Percentiles rank a stretch among this genome's conserved stretches.
Evolutionary conservation across 2,113 vertebrate species (phyloP).

Genomic region (Macquaria ambigua): DNA sequence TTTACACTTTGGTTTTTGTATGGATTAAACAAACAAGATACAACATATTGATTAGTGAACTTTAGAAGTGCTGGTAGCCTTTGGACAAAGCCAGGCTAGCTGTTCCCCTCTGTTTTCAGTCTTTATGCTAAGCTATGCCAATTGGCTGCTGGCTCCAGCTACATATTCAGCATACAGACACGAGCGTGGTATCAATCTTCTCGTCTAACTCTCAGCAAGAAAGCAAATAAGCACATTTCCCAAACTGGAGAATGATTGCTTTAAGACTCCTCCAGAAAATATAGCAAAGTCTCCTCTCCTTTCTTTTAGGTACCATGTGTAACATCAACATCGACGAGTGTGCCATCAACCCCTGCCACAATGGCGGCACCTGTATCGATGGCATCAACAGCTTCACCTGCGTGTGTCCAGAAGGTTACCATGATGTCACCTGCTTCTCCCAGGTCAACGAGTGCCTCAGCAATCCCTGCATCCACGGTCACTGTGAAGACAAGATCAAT

Average conservation of each 20-base stretch:
- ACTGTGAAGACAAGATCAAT: conserved; percentile 91
- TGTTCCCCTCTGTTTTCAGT: neutral
- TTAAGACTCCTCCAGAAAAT: neutral
- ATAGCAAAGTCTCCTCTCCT: neutral
- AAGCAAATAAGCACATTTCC: neutral
- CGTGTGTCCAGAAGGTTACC: conserved; percentile 92
- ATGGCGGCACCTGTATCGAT: conserved; percentile 93
- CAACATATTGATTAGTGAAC: neutral
- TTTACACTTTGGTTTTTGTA: neutral
- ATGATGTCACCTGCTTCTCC: conserved; percentile 91
- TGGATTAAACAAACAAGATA: neutral
- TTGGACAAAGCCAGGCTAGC: neutral
- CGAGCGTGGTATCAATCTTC: neutral
- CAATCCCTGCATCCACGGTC: conserved; percentile 93
- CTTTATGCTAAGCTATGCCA: neutral
- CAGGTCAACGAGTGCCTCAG: conserved; percentile 97
- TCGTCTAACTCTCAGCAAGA: neutral
- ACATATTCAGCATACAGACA: neutral
- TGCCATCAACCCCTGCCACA: conserved; percentile 91
- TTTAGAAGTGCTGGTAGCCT: neutral
- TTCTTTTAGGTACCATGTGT: conserved; percentile 90
- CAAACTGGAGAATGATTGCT: neutral
- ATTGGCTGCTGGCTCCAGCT: neutral
- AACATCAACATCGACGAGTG: conserved; percentile 95
- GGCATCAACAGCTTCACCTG: conserved; percentile 92